Evolutionary conservation across 1,140 invertebrate species (phyloP).

Genomic region (Vollenhovia emeryi): DNA sequence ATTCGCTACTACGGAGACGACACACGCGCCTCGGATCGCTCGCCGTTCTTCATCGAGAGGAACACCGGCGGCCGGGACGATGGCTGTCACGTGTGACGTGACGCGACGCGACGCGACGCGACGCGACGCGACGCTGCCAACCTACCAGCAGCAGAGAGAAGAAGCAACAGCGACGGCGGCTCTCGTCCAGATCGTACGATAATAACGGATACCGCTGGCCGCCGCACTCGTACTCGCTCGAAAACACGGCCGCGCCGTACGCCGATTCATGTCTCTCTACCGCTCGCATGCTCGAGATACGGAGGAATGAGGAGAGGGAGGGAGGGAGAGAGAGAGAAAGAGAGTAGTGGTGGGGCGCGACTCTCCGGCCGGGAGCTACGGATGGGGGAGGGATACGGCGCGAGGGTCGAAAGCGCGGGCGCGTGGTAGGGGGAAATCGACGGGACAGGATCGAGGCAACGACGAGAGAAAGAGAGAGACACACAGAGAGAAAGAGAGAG

Average conservation of each 20-base stretch:
- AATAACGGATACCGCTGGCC: background rate
- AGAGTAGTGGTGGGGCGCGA: constrained; percentile 8
- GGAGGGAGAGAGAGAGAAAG: background rate
- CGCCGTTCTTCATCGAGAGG: background rate
- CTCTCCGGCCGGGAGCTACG: background rate
- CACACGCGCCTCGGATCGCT: background rate
- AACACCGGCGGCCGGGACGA: background rate
- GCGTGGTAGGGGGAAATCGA: background rate
- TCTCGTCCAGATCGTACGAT: constrained; percentile 34
- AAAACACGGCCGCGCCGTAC: constrained; percentile 24
- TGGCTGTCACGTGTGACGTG: constrained; percentile 1
- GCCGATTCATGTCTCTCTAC: constrained; percentile 39
- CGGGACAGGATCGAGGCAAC: background rate
- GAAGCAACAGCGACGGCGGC: background rate
- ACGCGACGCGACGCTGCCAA: background rate
- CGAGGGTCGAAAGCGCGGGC: constrained; percentile 7
- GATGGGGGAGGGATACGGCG: constrained; percentile 1
- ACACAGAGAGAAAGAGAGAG: background rate
- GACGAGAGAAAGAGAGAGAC: background rate
- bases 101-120: background rate
- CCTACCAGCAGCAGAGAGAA: background rate
- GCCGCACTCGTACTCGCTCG: background rate
- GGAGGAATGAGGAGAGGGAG: constrained; percentile 19
- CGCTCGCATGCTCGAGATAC: constrained; percentile 12
- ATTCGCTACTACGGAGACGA: background rate